These are phyloP conservation scores for Neoarius graeffei DNA, from an alignment of 2,113 vertebrate genomes.

Conservation along the genomic window DNA sequence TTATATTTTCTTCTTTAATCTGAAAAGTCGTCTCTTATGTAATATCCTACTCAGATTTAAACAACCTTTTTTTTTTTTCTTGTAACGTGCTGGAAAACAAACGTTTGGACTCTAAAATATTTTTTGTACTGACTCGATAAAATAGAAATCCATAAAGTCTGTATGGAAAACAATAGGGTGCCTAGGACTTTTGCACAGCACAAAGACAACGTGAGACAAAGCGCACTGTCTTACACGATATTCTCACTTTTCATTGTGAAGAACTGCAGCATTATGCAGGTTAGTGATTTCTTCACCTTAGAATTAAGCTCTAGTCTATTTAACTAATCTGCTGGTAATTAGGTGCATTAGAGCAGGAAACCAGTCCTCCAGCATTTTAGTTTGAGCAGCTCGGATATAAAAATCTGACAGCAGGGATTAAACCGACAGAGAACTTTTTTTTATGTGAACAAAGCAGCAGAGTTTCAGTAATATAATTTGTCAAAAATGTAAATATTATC, in stretches of 20 bases:
- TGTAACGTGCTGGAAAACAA: too few species aligned
- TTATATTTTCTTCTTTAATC: too few species aligned
- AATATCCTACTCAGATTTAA: too few species aligned
- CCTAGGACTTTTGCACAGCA: background rate
- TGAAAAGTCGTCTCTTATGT: too few species aligned
- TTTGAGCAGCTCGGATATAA: background rate
- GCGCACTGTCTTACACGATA: background rate
- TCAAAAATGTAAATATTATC: background rate
- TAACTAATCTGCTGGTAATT: background rate
- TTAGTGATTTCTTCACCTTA: background rate
- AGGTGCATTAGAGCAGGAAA: background rate
- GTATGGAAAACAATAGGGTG: too few species aligned
- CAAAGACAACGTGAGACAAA: background rate
- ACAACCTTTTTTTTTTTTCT: too few species aligned
- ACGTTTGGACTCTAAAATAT: too few species aligned
- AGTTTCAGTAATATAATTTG: background rate
- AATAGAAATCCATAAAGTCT: too few species aligned
- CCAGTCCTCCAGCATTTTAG: background rate
- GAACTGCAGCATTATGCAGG: background rate
- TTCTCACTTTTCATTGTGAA: background rate
- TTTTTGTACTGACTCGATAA: too few species aligned
- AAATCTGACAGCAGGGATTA: background rate
- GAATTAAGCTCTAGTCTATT: background rate
- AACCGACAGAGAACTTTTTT: background rate
- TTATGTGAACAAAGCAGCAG: background rate